Percentiles rank a stretch among this genome's conserved stretches.
phyloP scores from a whole-genome alignment of 2,113 vertebrate genomes.

The zebrafish (Danio rerio) region GRCz12tu NC_133179.1:19544501-19545000 shows the following conservation, averaged over 20 bases:
- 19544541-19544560: not conserved
- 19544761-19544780: not conserved
- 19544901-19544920: not conserved
- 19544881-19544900: not conserved
- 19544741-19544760: not conserved
- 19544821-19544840: too few species aligned
- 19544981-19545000: not conserved
- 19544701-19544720: not conserved
- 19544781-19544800: not conserved
- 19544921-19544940: not conserved
- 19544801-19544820: too few species aligned
- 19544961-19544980: not conserved
- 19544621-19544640: not conserved
- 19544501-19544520: not conserved
- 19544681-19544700: not conserved
- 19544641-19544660: not conserved
- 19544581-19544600: not conserved
- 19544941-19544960: not conserved
- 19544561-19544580: not conserved
- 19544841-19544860: too few species aligned
- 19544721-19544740: not conserved
- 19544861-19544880: too few species aligned
- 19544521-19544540: not conserved
- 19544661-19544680: not conserved
- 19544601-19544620: constrained; percentile 6